Percentiles rank a stretch among this genome's conserved stretches.
Evolutionary conservation across 1,140 invertebrate species (phyloP).

Genomic region (Bombyx mandarina): DNA sequence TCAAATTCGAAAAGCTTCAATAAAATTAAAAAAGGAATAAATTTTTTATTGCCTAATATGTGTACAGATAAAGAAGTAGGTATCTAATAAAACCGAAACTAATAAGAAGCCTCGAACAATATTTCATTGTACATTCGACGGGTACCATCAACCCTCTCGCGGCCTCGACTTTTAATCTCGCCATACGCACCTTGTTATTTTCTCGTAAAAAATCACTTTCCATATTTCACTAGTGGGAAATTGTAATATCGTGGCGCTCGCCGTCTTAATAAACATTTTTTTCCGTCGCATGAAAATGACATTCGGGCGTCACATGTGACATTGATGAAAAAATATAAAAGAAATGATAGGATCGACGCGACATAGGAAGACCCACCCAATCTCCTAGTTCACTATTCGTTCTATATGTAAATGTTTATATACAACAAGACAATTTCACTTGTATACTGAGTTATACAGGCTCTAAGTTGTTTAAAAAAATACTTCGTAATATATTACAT

Average conservation of each 20-base stretch:
- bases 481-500: too few species aligned
- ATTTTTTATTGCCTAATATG: too few species aligned
- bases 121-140: too few species aligned
- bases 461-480: too few species aligned
- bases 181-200: slow-evolving; percentile 61
- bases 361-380: slow-evolving; percentile 2
- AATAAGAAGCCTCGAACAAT: too few species aligned
- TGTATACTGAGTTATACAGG: too few species aligned
- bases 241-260: slow-evolving; percentile 60
- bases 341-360: slow-evolving; percentile 55
- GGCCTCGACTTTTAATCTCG: slow-evolving; percentile 49
- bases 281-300: slow-evolving; percentile 67
- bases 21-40: too few species aligned
- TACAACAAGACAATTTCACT: too few species aligned
- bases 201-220: slow-evolving; percentile 68
- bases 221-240: slow-evolving; percentile 68
- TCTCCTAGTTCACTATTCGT: neutral
- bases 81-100: too few species aligned
- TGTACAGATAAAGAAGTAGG: too few species aligned
- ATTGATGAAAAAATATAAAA: slow-evolving; percentile 71
- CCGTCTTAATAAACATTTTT: slow-evolving; percentile 68
- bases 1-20: too few species aligned
- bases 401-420: too few species aligned
- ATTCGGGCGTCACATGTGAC: slow-evolving; percentile 67
- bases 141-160: slow-evolving; percentile 14